Evolutionary conservation across 2,797 vertebrate genomes (phyloP).

Genomic region (Lophius americanus): DNA sequence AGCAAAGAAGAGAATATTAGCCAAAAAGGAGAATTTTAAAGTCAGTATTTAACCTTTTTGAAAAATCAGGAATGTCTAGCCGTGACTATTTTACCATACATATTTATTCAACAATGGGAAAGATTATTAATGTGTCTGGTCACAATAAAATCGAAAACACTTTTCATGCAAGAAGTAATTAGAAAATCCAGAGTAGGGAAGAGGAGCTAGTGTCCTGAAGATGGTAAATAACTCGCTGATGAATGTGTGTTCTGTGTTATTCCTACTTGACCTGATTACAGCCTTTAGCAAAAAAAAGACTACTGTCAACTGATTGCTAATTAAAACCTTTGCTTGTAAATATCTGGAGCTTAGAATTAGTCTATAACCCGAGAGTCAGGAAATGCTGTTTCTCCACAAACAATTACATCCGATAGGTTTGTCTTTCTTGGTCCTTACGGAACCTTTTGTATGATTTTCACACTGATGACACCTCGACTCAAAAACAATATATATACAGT

Average conservation of each 20-base stretch:
- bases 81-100: not conserved
- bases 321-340: not conserved
- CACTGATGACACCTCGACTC: not conserved
- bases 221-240: constrained; percentile 35
- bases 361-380: not conserved
- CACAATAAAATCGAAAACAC: not conserved
- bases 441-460: not conserved
- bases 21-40: not conserved
- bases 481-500: no score
- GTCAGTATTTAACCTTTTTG: not conserved
- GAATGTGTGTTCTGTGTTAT: constrained; percentile 31
- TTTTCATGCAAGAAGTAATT: constrained; percentile 19
- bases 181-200: constrained; percentile 1
- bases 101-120: constrained; percentile 2
- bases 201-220: constrained; percentile 16
- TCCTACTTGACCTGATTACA: constrained; percentile 54
- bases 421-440: not conserved
- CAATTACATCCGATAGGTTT: not conserved
- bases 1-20: not conserved
- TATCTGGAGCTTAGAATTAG: not conserved
- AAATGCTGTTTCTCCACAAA: not conserved
- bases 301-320: constrained; percentile 25
- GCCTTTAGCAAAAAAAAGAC: constrained; percentile 19
- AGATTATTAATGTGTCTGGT: not conserved
- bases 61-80: not conserved